phyloP scores from a whole-genome alignment of 1,140 invertebrate species.

The Heliothis virescens region DNA sequence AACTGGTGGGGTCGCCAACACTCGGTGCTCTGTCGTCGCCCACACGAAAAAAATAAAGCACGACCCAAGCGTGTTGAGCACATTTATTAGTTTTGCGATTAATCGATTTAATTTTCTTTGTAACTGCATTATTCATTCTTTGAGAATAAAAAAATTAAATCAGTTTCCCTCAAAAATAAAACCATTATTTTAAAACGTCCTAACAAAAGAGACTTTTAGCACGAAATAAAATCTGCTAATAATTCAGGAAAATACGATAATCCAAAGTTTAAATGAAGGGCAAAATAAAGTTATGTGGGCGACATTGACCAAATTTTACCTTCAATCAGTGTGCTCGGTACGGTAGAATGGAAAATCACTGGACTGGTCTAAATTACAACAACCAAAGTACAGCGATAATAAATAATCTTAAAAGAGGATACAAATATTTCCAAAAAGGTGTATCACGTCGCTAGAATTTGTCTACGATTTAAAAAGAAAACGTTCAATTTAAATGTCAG shows the following conservation, averaged over 20 bases:
- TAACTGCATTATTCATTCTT: neutral
- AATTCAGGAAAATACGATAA: no score
- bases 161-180: no score
- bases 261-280: neutral
- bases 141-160: neutral
- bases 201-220: neutral
- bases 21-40: slow-evolving; percentile 62
- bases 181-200: no score
- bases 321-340: neutral
- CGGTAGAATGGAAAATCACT: neutral
- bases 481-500: slow-evolving; percentile 2
- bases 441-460: neutral
- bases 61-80: slow-evolving; percentile 33
- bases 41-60: slow-evolving; percentile 53
- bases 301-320: neutral
- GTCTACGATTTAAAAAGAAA: slow-evolving; percentile 8
- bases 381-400: neutral
- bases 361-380: neutral
- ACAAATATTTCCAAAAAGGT: neutral
- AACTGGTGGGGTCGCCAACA: slow-evolving; percentile 74
- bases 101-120: slow-evolving; percentile 15
- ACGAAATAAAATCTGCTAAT: neutral
- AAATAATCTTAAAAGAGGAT: neutral
- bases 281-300: neutral
- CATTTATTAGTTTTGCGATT: slow-evolving; percentile 13